Evolutionary conservation across 2,797 vertebrate genomes (phyloP).

Genomic region (Lutjanus argentimaculatus): DNA sequence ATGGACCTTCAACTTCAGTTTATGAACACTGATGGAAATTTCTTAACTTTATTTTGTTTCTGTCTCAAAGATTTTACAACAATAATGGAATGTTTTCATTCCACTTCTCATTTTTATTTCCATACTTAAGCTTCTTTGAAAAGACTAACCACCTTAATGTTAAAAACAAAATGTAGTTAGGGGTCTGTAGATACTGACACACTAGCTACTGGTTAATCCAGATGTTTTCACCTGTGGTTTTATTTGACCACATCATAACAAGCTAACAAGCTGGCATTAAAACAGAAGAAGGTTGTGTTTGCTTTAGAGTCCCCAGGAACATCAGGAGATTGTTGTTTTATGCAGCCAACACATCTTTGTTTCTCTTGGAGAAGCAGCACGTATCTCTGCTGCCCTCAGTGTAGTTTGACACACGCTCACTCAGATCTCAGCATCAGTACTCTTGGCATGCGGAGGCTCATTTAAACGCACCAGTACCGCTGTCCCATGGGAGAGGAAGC

Average conservation of each 20-base stretch:
- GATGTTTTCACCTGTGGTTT: slow-evolving; percentile 27
- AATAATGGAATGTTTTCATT: neutral
- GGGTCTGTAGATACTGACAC: neutral
- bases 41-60: neutral
- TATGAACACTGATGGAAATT: neutral
- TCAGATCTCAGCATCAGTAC: slow-evolving; percentile 14
- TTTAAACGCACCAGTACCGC: slow-evolving; percentile 11
- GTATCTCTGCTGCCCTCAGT: neutral
- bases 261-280: slow-evolving; percentile 9
- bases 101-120: neutral
- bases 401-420: slow-evolving; percentile 7
- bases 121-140: too few species aligned
- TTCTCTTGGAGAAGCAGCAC: neutral
- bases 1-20: neutral
- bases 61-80: neutral
- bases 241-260: slow-evolving; percentile 24
- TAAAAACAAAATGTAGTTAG: neutral
- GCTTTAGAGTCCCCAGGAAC: neutral
- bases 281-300: slow-evolving; percentile 11
- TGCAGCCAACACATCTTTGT: neutral
- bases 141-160: neutral
- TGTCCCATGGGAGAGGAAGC: slow-evolving; percentile 28
- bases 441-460: neutral
- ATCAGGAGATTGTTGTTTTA: neutral
- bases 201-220: neutral